Base-by-base conservation (phyloP, 2,113 vertebrate species). In the Macquaria ambigua region DNA sequence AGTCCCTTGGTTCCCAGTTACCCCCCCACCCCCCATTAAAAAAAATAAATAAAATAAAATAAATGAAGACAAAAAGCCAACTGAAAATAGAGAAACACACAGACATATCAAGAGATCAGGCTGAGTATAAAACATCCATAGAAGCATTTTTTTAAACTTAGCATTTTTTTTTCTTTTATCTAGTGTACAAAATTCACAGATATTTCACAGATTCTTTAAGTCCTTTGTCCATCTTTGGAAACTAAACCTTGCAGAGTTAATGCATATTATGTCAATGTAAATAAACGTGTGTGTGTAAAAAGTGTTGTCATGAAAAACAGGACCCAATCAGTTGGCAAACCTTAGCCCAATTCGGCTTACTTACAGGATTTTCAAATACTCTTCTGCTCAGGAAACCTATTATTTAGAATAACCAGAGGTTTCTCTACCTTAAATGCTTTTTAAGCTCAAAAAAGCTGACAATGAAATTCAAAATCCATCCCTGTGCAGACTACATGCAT, bases 151-250 rank as follows among this genome's bases (percentile, higher is more conserved):
- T 89, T 80, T 83, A 72, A 78, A 52, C 73, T 67, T 79, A 85
- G 61, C 84, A 28, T 77, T 72, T 84, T 63, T 63, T 91, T 90
- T 90, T 87, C 64, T 92, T 89, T 82, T 75, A 77, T 86, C 59
- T 86, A 95, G 90, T 95, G 77, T 96, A 95, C 94, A 95, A 95
- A 96, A 95, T 95, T 95, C 95, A 96, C 95, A 96, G 91, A 92
- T 96, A 94, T 95, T 93, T 91, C 90, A 93, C 91, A 94, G 94
- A 90, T 94, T 90, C 70, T 80, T 84, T 74, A 73, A 94, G 91
- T 92, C 92, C 82, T 90, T 90, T 89, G 23, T 89, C 90, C 85
- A 21, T 94, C 93, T 93, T 94, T 93, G 92, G 88, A 94, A 93
- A 93, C 82, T 52, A 84, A 92, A 89, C 83, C 61, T 89, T 77